These are phyloP conservation scores for Clarias fuscus DNA, from an alignment of 2,797 vertebrate species.

Conservation along the genomic window DNA sequence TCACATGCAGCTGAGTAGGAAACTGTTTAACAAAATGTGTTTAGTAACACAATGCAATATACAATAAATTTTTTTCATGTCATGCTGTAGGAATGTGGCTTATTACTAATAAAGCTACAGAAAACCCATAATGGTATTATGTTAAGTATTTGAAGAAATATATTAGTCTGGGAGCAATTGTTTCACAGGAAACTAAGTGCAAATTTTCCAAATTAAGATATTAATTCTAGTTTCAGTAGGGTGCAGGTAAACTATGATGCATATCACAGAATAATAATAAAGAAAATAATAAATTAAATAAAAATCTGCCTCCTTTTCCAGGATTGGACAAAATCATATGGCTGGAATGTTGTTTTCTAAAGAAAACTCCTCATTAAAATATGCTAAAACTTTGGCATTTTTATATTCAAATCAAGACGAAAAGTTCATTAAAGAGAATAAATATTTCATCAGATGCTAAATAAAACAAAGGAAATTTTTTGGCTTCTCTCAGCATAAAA, in stretches of 20 bases:
- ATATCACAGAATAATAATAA: slow-evolving; percentile 55
- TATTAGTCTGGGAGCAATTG: slow-evolving; percentile 28
- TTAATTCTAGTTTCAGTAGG: slow-evolving; percentile 50
- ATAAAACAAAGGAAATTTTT: slow-evolving; percentile 99
- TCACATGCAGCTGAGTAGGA: neutral
- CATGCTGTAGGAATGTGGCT: neutral
- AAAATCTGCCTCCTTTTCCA: slow-evolving; percentile 42
- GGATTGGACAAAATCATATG: slow-evolving; percentile 54
- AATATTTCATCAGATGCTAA: slow-evolving; percentile 99
- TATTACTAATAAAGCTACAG: slow-evolving; percentile 14
- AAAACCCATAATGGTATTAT: neutral
- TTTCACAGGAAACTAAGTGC: slow-evolving; percentile 43
- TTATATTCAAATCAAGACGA: slow-evolving; percentile 99
- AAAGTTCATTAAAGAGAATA: slow-evolving; percentile 99
- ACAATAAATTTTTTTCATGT: neutral
- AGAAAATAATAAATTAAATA: slow-evolving; percentile 61
- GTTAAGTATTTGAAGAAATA: slow-evolving; percentile 15
- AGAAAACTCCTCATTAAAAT: slow-evolving; percentile 76
- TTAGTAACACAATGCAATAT: neutral
- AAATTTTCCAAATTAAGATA: slow-evolving; percentile 52
- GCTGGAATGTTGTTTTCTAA: slow-evolving; percentile 68
- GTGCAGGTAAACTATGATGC: slow-evolving; percentile 43
- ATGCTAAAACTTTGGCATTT: slow-evolving; percentile 92
- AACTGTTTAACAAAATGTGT: neutral
- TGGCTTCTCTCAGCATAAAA: slow-evolving; percentile 99